A percentile compares a stretch with the other conserved stretches of the same genome.
Evolutionary conservation across 2,888 invertebrate species (phyloP).

Genomic region (Ornithoptera alexandrae): DNA sequence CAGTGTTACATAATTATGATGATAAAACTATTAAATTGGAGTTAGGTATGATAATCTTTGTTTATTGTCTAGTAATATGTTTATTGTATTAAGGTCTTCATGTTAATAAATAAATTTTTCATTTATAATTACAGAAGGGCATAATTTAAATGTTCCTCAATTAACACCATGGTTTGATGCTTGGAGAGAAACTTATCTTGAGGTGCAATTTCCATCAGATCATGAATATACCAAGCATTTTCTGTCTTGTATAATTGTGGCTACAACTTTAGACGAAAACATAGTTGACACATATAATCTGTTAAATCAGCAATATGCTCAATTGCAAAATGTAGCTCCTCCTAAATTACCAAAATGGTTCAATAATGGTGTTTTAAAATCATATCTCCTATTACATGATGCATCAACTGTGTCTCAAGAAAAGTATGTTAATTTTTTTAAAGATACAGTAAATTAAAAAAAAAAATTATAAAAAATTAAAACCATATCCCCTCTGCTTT

Average conservation of each 20-base stretch:
- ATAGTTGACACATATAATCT: slow-evolving; percentile 90
- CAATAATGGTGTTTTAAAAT: slow-evolving; percentile 88
- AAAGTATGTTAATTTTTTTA: slow-evolving; percentile 79
- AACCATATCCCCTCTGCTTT: slow-evolving; percentile 40
- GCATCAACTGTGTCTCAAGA: slow-evolving; percentile 84
- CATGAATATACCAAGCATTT: slow-evolving; percentile 98
- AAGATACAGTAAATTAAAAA: too few relatives aligned
- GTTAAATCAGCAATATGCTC: slow-evolving; percentile 89
- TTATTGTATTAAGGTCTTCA: too few relatives aligned
- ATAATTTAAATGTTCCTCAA: slow-evolving; percentile 85
- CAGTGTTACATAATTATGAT: slow-evolving; percentile 82
- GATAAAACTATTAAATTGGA: slow-evolving; percentile 77
- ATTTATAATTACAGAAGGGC: slow-evolving; percentile 61
- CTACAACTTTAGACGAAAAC: slow-evolving; percentile 85
- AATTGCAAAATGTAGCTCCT: slow-evolving; percentile 86
- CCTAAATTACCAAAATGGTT: slow-evolving; percentile 92
- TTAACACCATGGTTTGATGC: slow-evolving; percentile 96
- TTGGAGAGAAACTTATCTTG: slow-evolving; percentile 95
- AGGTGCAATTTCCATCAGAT: slow-evolving; percentile 93
- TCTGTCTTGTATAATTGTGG: slow-evolving; percentile 88
- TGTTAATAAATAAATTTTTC: background rate
- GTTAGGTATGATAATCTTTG: slow-evolving; percentile 65
- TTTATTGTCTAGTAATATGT: background rate
- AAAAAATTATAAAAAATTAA: too few relatives aligned
- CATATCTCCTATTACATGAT: slow-evolving; percentile 95